Evolutionary conservation across 2,113 vertebrate species (phyloP).

Genomic region (Oryzias javanicus): DNA sequence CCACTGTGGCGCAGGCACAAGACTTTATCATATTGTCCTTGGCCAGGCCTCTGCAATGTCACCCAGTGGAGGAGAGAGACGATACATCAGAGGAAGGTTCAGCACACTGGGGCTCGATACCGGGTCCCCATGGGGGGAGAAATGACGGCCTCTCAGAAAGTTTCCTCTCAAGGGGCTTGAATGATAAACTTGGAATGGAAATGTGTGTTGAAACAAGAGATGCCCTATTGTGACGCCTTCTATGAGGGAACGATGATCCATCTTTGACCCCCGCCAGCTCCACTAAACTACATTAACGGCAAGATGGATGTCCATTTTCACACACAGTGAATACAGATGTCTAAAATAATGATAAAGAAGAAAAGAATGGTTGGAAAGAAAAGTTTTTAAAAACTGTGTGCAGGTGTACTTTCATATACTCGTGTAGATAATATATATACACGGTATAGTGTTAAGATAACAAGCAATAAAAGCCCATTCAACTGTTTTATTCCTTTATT

Average conservation of each 20-base stretch:
- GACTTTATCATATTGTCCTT: conserved; percentile 87
- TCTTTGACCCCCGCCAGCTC: conserved; percentile 50
- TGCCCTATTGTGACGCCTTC: conserved; percentile 49
- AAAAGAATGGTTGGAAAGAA: background rate
- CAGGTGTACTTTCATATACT: background rate
- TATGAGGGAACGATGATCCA: conserved; percentile 46
- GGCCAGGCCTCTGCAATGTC: conserved; percentile 79
- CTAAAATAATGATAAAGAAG: background rate
- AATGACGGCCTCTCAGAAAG: conserved; percentile 68
- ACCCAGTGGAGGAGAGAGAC: conserved; percentile 72
- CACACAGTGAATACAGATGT: conserved; percentile 12
- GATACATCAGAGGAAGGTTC: conserved; percentile 79
- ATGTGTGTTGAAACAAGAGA: conserved; percentile 43
- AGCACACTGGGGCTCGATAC: conserved; percentile 73
- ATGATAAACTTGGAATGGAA: conserved; percentile 73
- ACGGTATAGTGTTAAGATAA: too few relatives aligned
- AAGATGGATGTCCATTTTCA: conserved; percentile 35
- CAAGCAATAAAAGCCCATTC: too few relatives aligned
- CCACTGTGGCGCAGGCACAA: conserved; percentile 72
- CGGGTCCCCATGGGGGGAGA: conserved; percentile 60
- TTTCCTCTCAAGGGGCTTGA: conserved; percentile 69
- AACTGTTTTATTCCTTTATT: too few relatives aligned
- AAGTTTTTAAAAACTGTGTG: background rate
- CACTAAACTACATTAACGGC: conserved; percentile 51
- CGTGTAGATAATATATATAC: too few relatives aligned